These are phyloP conservation scores for Helogale parvula DNA, from an alignment of 2,113 vertebrate species.

Conservation along the genomic window DNA sequence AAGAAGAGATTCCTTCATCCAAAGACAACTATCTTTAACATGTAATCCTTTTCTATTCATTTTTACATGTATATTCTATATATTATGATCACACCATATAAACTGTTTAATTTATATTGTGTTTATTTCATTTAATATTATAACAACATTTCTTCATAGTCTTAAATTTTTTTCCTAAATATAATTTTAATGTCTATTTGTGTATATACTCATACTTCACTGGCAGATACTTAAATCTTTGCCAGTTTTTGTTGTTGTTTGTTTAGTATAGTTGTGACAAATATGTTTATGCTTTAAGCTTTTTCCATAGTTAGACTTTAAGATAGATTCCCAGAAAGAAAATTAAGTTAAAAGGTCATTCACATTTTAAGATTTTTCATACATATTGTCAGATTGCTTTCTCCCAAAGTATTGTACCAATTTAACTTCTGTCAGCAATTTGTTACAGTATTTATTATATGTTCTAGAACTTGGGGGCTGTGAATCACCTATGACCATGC, in stretches of 20 bases:
- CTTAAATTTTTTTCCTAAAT: not conserved
- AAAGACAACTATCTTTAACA: constrained; percentile 9
- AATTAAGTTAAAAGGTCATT: constrained; percentile 5
- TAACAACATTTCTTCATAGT: constrained; percentile 2
- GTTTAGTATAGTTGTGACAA: not conserved
- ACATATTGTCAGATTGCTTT: constrained; percentile 1
- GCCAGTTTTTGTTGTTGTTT: not conserved
- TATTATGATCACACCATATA: not conserved
- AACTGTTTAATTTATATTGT: not conserved
- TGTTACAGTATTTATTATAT: not conserved
- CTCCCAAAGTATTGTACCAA: not conserved
- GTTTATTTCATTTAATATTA: constrained; percentile 18
- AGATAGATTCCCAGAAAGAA: not conserved
- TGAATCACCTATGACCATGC: not conserved
- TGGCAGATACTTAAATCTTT: constrained; percentile 37
- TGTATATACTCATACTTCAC: not conserved
- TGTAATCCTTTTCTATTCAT: constrained; percentile 7
- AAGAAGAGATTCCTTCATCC: constrained; percentile 20
- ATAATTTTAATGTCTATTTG: constrained; percentile 5
- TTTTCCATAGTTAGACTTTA: constrained; percentile 49
- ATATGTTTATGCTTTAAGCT: not conserved
- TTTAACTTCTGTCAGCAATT: not conserved
- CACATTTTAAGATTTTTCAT: constrained; percentile 6
- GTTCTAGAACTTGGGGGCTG: not conserved
- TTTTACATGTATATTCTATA: constrained; percentile 7